phyloP scores from a whole-genome alignment of 2,113 vertebrate genomes.

The Argyrosomus japonicus region DNA sequence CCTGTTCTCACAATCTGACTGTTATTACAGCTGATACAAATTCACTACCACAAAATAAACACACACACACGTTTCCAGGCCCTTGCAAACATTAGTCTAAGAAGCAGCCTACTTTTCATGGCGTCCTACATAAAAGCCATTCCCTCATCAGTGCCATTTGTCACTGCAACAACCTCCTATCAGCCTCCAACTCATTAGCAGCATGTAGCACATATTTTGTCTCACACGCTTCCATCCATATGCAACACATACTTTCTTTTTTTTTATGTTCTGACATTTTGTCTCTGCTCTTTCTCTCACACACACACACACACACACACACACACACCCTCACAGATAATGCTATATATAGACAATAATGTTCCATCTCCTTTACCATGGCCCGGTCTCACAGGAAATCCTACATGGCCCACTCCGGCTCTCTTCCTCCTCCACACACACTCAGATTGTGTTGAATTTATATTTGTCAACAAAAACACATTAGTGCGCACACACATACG shows the following conservation, averaged over 20 bases:
- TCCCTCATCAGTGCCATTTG: conserved; percentile 41
- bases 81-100: conserved; percentile 24
- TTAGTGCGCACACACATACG: conserved; percentile 4
- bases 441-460: background rate
- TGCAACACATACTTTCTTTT: conserved; percentile 5
- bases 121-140: conserved; percentile 46
- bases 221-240: conserved; percentile 12
- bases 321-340: conserved; percentile 23
- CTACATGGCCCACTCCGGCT: background rate
- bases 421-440: background rate
- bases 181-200: conserved; percentile 36
- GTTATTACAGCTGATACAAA: conserved; percentile 2
- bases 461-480: background rate
- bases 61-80: conserved; percentile 32
- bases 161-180: conserved; percentile 39
- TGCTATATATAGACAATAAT: conserved; percentile 38
- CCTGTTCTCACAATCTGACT: conserved; percentile 18
- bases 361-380: conserved; percentile 16
- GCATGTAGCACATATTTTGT: background rate
- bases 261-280: conserved; percentile 5
- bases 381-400: conserved; percentile 38
- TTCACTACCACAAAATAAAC: conserved; percentile 10
- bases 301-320: conserved; percentile 11
- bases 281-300: conserved; percentile 9
- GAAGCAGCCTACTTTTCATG: conserved; percentile 4